Base-by-base conservation (phyloP, 2,797 vertebrate genomes). In the Myotis findleyi region DNA sequence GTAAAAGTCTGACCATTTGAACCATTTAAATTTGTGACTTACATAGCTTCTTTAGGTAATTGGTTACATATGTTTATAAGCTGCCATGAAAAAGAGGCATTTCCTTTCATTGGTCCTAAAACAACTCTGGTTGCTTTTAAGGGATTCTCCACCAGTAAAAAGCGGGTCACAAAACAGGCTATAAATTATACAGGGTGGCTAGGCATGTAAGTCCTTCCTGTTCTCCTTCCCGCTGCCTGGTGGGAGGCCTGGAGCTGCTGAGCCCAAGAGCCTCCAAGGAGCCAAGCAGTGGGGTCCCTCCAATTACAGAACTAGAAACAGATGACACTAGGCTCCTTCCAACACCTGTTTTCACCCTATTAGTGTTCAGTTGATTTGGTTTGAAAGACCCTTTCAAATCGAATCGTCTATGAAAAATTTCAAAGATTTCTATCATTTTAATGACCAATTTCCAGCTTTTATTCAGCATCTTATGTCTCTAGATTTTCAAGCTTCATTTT, bases 61-160 rank as follows among this genome's bases (percentile, higher is more conserved):
- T 79, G 69, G 72, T 95, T 93, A 91, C 96, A 96, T 66, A 94
- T 95, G 95, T 95, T 96, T 96, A 92, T 72, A 94, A 95, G 72
- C 25, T 81, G 53, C 69, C 83, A 95, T 83, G 87, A 92, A 94
- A 96, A 96, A 87, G 59, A 47, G 82, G 82, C 77, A 96, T 94
- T 97, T 96, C 96, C 89, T 94, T 92, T 95, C 94, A 95, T 5
- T 92, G 86, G 77, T 88, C 87, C 92, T 87, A 94, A 88, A 96
- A 94, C 86, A 96, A 96, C 86, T 95, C 64, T 92, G 95, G 82
- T 59, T 93, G 89, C 89, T 97, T 96, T 97, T 81, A 96, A 96
- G 88, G 68, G 83, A 93, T 93, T 94, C 94, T 90, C 82, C 92
- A 92, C 92, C 71, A 96, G 89, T 95, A 94, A 97, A 95, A 92